Base-by-base conservation (phyloP, 2,113 vertebrate species). In the Numenius arquata region DNA sequence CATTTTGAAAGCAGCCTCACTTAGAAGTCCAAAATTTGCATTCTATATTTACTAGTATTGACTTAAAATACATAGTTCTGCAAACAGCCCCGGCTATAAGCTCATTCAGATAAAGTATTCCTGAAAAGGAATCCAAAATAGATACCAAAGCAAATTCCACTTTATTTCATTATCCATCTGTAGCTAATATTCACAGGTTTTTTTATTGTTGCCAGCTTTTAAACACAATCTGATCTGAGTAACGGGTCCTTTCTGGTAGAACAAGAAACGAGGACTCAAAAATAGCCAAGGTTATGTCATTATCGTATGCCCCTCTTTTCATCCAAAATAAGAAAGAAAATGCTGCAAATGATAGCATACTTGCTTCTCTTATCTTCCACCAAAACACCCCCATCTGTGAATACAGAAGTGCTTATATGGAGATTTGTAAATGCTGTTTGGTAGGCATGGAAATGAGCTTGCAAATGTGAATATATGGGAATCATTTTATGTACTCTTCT, bases 71-170 rank as follows among this genome's bases (percentile, higher is more conserved):
- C 4, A 5, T 48, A 85, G 15, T 70, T 95, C 87, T 65, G 56
- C 29, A 83, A 94, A 70, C 47, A 83, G 34, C 34, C 17, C n/a
- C 78, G 45, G 30, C 53, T 70, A 34, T 61, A 81, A 91, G 32
- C 40, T 66, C 43, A 50, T 30, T 68, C 32, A 75, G 34, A 41
- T 38, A 34, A 91, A 82, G 14, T 18, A 63, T 67, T 78, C 36
- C 81, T 78, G 25, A 92, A 83, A 71, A 88, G 13, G 21, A 81
- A 88, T 43, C 34, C n/a, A 75, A 87, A 93, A 82, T 3, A 53
- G 19, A 45, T 34, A n/a, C 4, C 34, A 70, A 62, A 62, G 5
- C 2, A 72, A 90, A 72, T n/a, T 65, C 30, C 0, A 25, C 26
- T 83, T 81, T 47, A 68, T 80, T 91, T 71, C 21, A 36, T 76